Evolutionary conservation across 1,140 invertebrate species (phyloP).

Genomic region (Bombus superbus): DNA sequence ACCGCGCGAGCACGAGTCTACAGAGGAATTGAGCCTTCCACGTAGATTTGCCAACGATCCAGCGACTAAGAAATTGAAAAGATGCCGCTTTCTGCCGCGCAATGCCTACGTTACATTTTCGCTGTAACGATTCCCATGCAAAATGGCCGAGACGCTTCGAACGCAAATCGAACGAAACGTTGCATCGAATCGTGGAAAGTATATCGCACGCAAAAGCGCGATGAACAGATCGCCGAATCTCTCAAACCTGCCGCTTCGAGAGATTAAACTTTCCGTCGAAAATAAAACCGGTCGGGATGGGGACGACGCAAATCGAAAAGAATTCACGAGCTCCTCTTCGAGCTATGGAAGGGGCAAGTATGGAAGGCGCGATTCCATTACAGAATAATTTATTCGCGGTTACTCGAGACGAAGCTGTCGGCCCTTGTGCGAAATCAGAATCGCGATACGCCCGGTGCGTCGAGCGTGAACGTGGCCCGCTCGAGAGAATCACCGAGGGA

Average conservation of each 20-base stretch:
- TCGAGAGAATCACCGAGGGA: slow-evolving; percentile 42
- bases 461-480: slow-evolving; percentile 41
- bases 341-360: background rate
- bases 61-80: too few species aligned
- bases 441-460: slow-evolving; percentile 28
- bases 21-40: background rate
- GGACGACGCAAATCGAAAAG: background rate
- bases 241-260: background rate
- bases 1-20: background rate
- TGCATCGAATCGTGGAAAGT: background rate
- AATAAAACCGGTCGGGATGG: background rate
- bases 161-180: background rate
- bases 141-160: too few species aligned
- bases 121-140: too few species aligned
- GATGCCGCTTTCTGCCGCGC: too few species aligned
- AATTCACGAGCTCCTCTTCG: background rate
- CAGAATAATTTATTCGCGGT: slow-evolving; percentile 48
- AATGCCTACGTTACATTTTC: too few species aligned
- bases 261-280: background rate
- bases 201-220: background rate
- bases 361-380: slow-evolving; percentile 26
- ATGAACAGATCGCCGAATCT: background rate
- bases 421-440: slow-evolving; percentile 20
- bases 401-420: slow-evolving; percentile 48
- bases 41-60: background rate